Conservation (phyloP, 2,888 invertebrate species). For the Melanostoma mellinum region DNA sequence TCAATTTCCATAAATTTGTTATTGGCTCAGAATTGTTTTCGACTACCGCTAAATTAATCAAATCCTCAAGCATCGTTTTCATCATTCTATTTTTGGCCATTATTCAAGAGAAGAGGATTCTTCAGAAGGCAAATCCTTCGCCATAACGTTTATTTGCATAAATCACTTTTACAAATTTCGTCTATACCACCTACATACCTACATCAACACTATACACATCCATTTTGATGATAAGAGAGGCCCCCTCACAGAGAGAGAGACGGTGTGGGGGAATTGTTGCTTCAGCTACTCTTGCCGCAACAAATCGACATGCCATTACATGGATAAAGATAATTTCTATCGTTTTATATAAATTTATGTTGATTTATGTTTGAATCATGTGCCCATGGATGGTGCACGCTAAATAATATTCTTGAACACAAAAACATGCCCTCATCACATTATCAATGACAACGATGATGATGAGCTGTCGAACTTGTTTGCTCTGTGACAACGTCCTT, state of each 20-base stretch:
- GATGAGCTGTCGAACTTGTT: conserved; percentile 7
- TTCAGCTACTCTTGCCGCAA: not conserved
- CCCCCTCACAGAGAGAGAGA: not conserved
- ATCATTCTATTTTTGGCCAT: not conserved
- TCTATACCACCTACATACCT: not conserved
- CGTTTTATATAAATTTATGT: conserved; percentile 1
- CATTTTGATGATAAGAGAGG: too few species aligned
- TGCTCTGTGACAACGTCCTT: not conserved
- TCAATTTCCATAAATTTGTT: conserved; percentile 47
- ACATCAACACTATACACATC: too few species aligned
- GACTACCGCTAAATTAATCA: conserved; percentile 23
- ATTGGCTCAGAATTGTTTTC: conserved; percentile 37
- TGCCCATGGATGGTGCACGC: not conserved
- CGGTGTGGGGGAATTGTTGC: conserved; percentile 12
- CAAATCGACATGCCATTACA: conserved; percentile 10
- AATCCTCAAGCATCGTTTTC: conserved; percentile 18
- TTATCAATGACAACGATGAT: conserved; percentile 2
- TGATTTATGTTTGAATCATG: conserved; percentile 19
- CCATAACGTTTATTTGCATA: conserved; percentile 23
- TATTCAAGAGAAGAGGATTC: conserved; percentile 6
- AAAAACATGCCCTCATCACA: not conserved
- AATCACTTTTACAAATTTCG: conserved; percentile 31
- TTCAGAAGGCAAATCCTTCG: not conserved
- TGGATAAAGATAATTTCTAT: conserved; percentile 1
- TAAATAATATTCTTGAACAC: not conserved